These are phyloP conservation scores for Drosophila triauraria DNA, from an alignment of 1,140 invertebrate species.

Conservation along the genomic window DNA sequence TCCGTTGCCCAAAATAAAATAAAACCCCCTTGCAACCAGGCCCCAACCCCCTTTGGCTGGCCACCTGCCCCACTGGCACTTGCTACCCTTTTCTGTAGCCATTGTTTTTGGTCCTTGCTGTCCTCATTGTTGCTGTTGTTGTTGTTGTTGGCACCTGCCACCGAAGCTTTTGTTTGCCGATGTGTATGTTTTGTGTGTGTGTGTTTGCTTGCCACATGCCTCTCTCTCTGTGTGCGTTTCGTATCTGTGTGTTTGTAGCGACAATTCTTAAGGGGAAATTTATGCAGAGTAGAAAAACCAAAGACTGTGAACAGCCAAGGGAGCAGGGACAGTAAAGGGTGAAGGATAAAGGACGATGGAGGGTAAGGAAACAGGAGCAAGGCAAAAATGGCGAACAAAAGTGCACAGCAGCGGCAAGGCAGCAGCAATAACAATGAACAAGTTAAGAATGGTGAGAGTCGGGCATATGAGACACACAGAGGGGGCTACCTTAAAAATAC, in stretches of 20 bases:
- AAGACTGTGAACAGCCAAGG: conserved; percentile 40
- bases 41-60: conserved; percentile 16
- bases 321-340: conserved; percentile 1
- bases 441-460: conserved; percentile 21
- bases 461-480: conserved; percentile 1
- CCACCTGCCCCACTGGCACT: conserved; percentile 60
- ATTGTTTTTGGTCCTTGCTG: conserved; percentile 23
- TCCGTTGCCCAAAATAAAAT: not conserved
- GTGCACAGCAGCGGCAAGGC: conserved; percentile 55
- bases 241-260: conserved; percentile 32
- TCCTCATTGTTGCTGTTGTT: conserved; percentile 13
- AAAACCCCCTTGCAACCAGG: not conserved
- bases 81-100: conserved; percentile 65
- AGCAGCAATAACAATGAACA: conserved; percentile 55
- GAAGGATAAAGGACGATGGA: conserved; percentile 4
- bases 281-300: conserved; percentile 69
- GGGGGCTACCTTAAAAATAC: not conserved
- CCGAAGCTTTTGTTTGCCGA: conserved; percentile 49
- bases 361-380: not conserved
- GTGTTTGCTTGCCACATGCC: conserved; percentile 32
- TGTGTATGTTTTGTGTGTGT: conserved; percentile 35
- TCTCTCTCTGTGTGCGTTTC: not conserved
- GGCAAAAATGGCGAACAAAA: conserved; percentile 77
- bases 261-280: conserved; percentile 81
- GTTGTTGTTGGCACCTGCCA: conserved; percentile 43